Evolutionary conservation across 1,140 invertebrate genomes (phyloP).

Genomic region (Sminthurides bifidus): DNA sequence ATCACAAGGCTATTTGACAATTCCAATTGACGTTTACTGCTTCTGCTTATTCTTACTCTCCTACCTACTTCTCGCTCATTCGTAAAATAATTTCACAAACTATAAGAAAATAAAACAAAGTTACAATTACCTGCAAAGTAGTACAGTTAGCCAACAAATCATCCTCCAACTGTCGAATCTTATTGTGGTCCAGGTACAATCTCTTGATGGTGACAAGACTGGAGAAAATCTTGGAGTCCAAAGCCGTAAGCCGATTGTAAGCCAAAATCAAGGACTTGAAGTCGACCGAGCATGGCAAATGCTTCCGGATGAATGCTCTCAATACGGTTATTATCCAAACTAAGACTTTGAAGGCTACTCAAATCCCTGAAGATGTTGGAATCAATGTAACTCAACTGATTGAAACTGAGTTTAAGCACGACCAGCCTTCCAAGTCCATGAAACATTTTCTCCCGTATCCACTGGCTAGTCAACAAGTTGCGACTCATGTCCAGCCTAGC

Average conservation of each 20-base stretch:
- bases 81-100: too few species aligned
- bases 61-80: too few species aligned
- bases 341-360: conserved; percentile 72
- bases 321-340: conserved; percentile 75
- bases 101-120: too few species aligned
- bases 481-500: conserved; percentile 71
- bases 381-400: conserved; percentile 66
- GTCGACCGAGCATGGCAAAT: conserved; percentile 70
- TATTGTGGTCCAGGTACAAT: conserved; percentile 70
- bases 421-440: conserved; percentile 68
- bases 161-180: conserved; percentile 61
- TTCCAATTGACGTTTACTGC: too few species aligned
- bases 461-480: conserved; percentile 70
- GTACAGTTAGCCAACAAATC: conserved; percentile 83
- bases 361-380: conserved; percentile 74
- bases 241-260: conserved; percentile 65
- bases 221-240: conserved; percentile 70
- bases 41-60: too few species aligned
- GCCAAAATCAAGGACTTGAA: conserved; percentile 74
- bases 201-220: conserved; percentile 70
- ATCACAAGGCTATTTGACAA: too few species aligned
- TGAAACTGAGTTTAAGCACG: conserved; percentile 71
- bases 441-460: conserved; percentile 69
- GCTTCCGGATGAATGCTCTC: conserved; percentile 73
- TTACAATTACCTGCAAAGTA: conserved; percentile 49